phyloP scores from a whole-genome alignment of 2,888 invertebrate genomes.

The Stenoptilia bipunctidactyla region DNA sequence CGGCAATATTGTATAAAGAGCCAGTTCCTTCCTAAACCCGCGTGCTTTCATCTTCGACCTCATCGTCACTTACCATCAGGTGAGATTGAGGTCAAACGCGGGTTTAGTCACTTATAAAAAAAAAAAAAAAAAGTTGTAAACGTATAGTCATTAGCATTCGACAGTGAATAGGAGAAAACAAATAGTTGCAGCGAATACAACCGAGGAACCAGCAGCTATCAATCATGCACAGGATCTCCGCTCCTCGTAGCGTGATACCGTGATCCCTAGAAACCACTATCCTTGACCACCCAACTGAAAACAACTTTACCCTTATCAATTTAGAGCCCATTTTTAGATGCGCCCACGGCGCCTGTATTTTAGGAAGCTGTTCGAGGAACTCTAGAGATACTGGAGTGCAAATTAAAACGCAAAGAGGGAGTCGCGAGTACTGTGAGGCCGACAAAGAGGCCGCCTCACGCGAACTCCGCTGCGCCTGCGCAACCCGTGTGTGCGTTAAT shows the following conservation, averaged over 20 bases:
- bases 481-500: constrained; percentile 69
- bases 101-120: no score
- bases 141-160: constrained; percentile 9
- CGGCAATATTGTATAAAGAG: no score
- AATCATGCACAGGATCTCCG: constrained; percentile 62
- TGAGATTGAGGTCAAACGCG: no score
- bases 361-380: constrained; percentile 65
- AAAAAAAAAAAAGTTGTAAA: constrained; percentile 6
- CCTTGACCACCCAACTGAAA: constrained; percentile 20
- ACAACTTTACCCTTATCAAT: constrained; percentile 19
- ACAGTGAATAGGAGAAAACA: neutral
- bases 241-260: constrained; percentile 59
- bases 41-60: no score
- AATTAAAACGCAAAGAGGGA: constrained; percentile 41
- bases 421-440: constrained; percentile 30
- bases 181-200: constrained; percentile 5
- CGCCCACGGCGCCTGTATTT: constrained; percentile 56
- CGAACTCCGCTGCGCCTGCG: constrained; percentile 51
- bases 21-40: no score
- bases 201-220: constrained; percentile 28
- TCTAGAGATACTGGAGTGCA: constrained; percentile 38
- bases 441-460: constrained; percentile 68
- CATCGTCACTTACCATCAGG: no score
- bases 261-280: constrained; percentile 38
- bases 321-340: constrained; percentile 18